Percentiles rank a stretch among this genome's conserved stretches.
Conservation (phyloP, 2,113 vertebrate species). For the Ibidorhyncha struthersii region DNA sequence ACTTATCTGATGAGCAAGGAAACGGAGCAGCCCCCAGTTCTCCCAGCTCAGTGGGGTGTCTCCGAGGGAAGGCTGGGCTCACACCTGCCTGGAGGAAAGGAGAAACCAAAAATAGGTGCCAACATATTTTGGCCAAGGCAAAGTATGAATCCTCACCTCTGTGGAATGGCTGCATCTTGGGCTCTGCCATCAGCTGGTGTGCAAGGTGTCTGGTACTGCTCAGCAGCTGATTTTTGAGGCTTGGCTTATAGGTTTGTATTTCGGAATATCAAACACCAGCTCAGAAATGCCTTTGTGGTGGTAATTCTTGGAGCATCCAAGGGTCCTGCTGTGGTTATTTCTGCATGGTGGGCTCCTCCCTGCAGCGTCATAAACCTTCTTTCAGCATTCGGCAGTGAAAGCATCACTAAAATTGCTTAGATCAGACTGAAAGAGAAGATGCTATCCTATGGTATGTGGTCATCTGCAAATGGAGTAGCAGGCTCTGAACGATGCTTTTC, state of each 20-base stretch:
- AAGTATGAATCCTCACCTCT: not conserved
- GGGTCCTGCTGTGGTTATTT: not conserved
- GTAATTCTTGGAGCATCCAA: not conserved
- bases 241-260: not conserved
- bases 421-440: not conserved
- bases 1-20: not conserved
- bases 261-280: not conserved
- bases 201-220: not conserved
- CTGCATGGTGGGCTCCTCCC: not conserved
- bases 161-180: rapidly evolving
- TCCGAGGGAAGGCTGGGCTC: not conserved
- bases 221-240: not conserved
- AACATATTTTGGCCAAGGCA: not conserved
- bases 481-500: not conserved
- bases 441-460: not conserved
- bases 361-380: not conserved
- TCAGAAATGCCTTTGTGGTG: not conserved
- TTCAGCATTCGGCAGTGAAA: not conserved
- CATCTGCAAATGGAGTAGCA: not conserved
- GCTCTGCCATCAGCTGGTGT: not conserved
- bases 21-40: not conserved
- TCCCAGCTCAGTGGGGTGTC: not conserved
- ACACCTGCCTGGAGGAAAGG: not conserved
- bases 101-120: not conserved
- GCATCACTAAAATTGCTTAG: not conserved